phyloP scores from a whole-genome alignment of 1,140 invertebrate genomes.

The Trinorchestia longiramus region DNA sequence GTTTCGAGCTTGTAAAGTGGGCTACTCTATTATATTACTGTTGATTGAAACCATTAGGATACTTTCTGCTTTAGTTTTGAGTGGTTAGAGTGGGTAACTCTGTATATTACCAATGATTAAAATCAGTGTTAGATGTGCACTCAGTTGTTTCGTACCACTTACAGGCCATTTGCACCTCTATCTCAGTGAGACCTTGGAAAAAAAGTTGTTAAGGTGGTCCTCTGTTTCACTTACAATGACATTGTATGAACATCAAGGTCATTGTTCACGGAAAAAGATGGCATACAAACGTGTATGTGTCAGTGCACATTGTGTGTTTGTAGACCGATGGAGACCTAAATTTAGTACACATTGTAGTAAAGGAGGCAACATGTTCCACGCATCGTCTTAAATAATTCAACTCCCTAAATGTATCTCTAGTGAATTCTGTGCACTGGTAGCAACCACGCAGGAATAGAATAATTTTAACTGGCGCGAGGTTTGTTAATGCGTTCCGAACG shows the following conservation, averaged over 20 bases:
- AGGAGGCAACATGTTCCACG: background rate
- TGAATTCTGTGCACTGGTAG: background rate
- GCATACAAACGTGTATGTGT: background rate
- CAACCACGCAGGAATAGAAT: too few relatives aligned
- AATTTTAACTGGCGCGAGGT: background rate
- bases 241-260: background rate
- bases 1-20: background rate
- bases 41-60: background rate
- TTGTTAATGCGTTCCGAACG: background rate
- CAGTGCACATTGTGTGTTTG: background rate
- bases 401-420: background rate
- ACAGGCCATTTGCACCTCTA: background rate
- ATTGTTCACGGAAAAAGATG: background rate
- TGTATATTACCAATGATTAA: background rate
- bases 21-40: background rate
- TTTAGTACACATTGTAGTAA: background rate
- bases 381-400: background rate
- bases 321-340: background rate
- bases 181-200: background rate
- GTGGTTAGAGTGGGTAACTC: background rate
- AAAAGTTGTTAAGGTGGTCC: too few relatives aligned
- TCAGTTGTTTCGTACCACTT: background rate
- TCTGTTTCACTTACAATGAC: background rate
- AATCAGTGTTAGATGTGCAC: background rate
- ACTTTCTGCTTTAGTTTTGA: too few relatives aligned